Conservation (phyloP, 2,113 vertebrate genomes). For the Charina bottae region DNA sequence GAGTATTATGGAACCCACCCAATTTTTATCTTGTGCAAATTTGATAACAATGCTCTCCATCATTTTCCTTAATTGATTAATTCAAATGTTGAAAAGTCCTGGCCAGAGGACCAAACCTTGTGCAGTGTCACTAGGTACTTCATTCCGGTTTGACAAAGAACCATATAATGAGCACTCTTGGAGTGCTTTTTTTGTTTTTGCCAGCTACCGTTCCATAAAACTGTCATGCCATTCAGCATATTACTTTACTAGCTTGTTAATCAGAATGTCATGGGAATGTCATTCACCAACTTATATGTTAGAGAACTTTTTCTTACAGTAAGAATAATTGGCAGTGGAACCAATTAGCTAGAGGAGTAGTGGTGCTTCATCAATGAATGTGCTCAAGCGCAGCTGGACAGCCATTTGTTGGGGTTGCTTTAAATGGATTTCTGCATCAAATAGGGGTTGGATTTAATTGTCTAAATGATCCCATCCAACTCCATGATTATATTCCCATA, state of each 20-base stretch:
- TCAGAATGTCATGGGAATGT: neutral
- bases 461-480: no score
- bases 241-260: neutral
- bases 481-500: no score
- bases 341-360: neutral
- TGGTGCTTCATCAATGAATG: neutral
- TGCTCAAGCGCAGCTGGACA: no score
- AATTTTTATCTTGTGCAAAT: neutral
- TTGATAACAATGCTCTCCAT: neutral
- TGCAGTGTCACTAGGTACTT: neutral
- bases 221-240: neutral
- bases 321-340: slow-evolving; percentile 1
- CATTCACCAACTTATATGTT: neutral
- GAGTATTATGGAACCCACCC: neutral
- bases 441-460: no score
- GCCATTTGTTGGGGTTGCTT: no score
- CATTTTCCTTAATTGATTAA: neutral
- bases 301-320: neutral
- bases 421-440: no score
- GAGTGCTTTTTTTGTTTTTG: neutral
- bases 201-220: neutral
- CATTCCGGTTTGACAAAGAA: neutral
- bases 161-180: neutral
- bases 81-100: neutral
- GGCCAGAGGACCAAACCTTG: neutral